Base-by-base conservation (phyloP, 1,140 invertebrate genomes). In the Lysiphlebus fabarum region DNA sequence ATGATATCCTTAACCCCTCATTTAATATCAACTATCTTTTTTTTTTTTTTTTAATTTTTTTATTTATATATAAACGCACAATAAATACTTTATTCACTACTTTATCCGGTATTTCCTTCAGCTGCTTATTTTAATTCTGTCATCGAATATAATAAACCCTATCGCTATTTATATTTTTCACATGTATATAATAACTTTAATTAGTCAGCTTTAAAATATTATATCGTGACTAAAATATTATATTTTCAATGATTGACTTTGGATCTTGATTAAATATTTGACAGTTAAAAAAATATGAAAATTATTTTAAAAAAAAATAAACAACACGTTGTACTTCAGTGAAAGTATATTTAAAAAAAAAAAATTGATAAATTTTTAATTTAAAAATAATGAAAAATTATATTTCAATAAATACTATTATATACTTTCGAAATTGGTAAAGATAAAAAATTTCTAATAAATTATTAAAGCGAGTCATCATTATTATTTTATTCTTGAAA, bases 81-180 rank as follows among this genome's bases (percentile, higher is more conserved):
- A 47, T 47, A 47, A 12, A 47, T 26, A 33, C 45, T 26, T 26
- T 47, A 12, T 47, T 17, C 45, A 47, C 53, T 33, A 55, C 38
- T 41, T 17, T 33, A 17, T 33, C 44, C 40, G 36, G 41, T 14
- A 47, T 45, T 17, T 8, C 33, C 17, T 9, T 9, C 57, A 58
- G 57, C 57, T 58, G 57, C 48, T 34, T 58, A 41, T 51, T 58
- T 58, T 53, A 42, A 55, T 55, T 55, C 34, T 33, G 42, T 55
- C 53, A 51, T 51, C 34, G 33, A 34, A 51, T 51, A 51, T 51
- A 7, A 7, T 11, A 36, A 8, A 51, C 14, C 49, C n/a, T 51
- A 33, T 33, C 49, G 34, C 49, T 51, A 49, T 49, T 34, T 49
- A 51, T 51, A 38, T 36, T 36, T 36, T 51, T 51, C 38, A 12